These are phyloP conservation scores for Drosophila ezoana DNA, from an alignment of 2,888 invertebrate genomes.

Conservation along the genomic window DNA sequence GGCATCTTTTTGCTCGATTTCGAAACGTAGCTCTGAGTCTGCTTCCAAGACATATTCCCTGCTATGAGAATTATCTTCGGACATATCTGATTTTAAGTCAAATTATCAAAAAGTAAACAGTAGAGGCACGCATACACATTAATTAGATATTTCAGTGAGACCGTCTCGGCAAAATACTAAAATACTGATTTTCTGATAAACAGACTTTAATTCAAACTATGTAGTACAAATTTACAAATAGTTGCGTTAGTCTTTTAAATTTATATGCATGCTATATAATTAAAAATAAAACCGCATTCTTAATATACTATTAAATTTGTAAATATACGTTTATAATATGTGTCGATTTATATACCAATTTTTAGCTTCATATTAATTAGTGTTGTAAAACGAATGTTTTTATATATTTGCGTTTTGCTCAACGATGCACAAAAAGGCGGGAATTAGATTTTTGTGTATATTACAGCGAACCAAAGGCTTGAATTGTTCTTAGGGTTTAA, in stretches of 20 bases:
- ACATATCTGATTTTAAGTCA: constrained; percentile 50
- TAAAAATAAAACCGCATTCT: too few relatives aligned
- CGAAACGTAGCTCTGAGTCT: constrained; percentile 96
- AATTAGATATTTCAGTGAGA: neutral
- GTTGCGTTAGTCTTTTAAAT: too few relatives aligned
- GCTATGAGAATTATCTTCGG: constrained; percentile 65
- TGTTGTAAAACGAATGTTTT: neutral
- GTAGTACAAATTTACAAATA: too few relatives aligned
- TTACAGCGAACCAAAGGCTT: neutral
- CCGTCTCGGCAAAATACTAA: constrained; percentile 2
- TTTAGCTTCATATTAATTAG: neutral
- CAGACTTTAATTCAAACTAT: too few relatives aligned
- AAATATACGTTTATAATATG: too few relatives aligned
- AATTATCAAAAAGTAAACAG: constrained; percentile 1
- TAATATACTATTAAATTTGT: too few relatives aligned
- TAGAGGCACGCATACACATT: neutral
- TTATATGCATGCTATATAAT: too few relatives aligned
- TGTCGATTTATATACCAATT: too few relatives aligned
- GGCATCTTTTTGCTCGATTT: constrained; percentile 94
- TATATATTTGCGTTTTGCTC: neutral
- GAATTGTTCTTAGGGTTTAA: neutral
- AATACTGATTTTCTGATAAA: neutral
- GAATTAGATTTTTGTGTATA: neutral
- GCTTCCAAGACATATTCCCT: constrained; percentile 93
- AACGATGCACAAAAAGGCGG: constrained; percentile 15